phyloP scores from a whole-genome alignment of 2,797 vertebrate species.

The Morelia viridis region DNA sequence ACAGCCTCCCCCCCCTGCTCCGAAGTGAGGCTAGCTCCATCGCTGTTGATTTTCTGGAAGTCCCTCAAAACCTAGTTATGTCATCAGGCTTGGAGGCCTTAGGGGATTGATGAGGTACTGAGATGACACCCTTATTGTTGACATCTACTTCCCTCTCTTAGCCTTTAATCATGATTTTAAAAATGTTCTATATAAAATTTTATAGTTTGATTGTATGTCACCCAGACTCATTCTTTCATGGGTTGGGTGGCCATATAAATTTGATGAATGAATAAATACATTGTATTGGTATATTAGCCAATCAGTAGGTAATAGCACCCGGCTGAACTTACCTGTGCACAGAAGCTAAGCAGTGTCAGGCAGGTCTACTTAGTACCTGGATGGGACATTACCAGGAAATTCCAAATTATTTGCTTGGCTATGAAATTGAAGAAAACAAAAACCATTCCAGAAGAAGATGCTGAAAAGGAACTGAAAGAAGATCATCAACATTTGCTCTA shows the following conservation, averaged over 20 bases:
- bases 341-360: not conserved
- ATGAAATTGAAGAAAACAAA: not conserved
- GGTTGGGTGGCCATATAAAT: not conserved
- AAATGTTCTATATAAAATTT: no score
- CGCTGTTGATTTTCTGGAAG: no score
- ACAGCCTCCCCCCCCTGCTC: no score
- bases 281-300: not conserved
- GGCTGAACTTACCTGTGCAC: not conserved
- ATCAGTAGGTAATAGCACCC: not conserved
- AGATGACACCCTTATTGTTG: no score
- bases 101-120: no score
- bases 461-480: not conserved
- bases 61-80: no score
- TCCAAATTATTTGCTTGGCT: not conserved
- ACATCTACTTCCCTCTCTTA: no score
- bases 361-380: not conserved
- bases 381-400: not conserved
- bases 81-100: no score
- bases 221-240: not conserved
- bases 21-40: no score
- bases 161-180: no score
- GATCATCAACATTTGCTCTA: not conserved
- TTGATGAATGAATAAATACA: not conserved
- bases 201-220: not conserved
- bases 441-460: not conserved